Evolutionary conservation across 2,113 vertebrate species (phyloP), one percentile per base, ranked within the genome.

Genomic region (Puntigrus tetrazona): DNA sequence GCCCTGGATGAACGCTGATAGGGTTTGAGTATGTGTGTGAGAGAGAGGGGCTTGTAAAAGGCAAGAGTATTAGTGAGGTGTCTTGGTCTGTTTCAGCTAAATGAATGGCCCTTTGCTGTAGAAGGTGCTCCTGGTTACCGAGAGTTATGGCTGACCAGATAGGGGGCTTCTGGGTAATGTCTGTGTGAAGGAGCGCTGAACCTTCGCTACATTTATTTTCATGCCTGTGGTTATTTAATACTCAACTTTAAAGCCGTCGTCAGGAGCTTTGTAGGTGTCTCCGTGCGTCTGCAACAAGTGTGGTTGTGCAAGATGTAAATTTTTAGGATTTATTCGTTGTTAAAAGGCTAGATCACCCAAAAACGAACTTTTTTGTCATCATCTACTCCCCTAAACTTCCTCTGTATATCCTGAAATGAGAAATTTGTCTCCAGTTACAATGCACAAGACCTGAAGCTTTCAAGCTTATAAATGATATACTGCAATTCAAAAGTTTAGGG

Each of bases 1-100:
- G 65, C 43, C 69, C 77, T 87, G n/a, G 59, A 84, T 85, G 86
- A 61, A 84, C 81, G 69, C 65, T 87, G 83, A 75, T 72, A 80
- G 59, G 50, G 76, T 85, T 31, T 81, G 38, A 47, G 79, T 67
- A 74, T 13, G 81, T 81, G 80, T 36, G 69, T 67, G 38, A 73
- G 78, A 75, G 38, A 25, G 77, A 76, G 72, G 61, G 76, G 34
- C 83, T 83, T 85, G 57, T 86, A 84, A 86, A 86, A 84, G 74
- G 67, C 52, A 55, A 67, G 72, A 61, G 78, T 84, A 63, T 86
- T 88, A 82, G 78, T 61, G 59, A 34, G 20, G 31, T 34, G 63
- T 47, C 34, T 73, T 75, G 85, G 67, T 65, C 55, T 76, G 81
- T 84, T 81, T 82, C 57, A 61, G 82, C 57, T 73, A 82, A 83